A percentile compares a stretch with the other conserved stretches of the same genome.
Conservation (phyloP, 1,140 invertebrate species). For the Conus ventricosus region DNA sequence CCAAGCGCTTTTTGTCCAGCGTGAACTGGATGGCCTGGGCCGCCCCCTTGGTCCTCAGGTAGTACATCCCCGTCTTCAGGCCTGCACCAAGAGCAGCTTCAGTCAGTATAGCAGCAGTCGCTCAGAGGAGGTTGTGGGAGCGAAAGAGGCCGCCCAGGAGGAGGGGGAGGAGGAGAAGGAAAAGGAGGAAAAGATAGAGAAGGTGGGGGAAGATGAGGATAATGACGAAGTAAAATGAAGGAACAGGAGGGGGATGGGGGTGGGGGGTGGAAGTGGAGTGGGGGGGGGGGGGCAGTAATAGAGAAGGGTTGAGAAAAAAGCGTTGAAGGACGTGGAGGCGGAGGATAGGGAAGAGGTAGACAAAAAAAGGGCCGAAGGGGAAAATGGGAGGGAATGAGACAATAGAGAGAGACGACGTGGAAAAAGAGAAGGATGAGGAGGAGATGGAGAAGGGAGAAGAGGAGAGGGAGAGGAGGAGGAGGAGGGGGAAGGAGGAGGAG, state of each 20-base stretch:
- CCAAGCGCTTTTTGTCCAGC: slow-evolving; percentile 89
- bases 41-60: slow-evolving; percentile 96
- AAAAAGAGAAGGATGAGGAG: too few relatives aligned
- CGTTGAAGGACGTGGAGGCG: background rate
- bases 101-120: background rate
- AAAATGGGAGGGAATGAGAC: too few relatives aligned
- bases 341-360: background rate
- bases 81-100: slow-evolving; percentile 76
- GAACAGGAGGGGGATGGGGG: background rate
- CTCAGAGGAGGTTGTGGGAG: background rate
- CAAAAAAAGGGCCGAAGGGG: background rate
- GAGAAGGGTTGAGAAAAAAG: background rate
- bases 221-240: background rate
- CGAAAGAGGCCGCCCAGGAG: background rate
- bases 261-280: background rate
- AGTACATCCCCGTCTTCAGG: slow-evolving; percentile 99
- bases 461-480: too few relatives aligned
- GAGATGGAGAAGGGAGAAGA: too few relatives aligned
- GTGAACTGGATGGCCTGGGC: slow-evolving; percentile 98
- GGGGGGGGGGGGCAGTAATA: background rate
- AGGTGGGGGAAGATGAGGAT: background rate
- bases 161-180: background rate
- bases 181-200: background rate
- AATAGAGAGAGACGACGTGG: too few relatives aligned
- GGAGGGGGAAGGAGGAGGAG: too few relatives aligned